phyloP scores from a whole-genome alignment of 2,113 vertebrate species.

The Cryptomyrus ogoouensis region DNA sequence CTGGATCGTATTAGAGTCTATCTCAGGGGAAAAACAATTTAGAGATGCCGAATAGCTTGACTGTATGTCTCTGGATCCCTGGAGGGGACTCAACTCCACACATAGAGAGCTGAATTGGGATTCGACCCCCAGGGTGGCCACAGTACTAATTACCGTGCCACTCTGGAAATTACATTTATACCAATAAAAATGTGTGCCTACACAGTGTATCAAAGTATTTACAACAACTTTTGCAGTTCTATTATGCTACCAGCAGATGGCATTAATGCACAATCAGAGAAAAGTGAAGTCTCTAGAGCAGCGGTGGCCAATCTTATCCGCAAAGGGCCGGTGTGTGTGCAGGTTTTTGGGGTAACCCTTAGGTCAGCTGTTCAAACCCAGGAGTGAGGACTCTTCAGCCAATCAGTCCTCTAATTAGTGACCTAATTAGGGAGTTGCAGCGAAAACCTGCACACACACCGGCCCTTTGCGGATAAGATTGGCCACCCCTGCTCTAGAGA shows the following conservation, averaged over 20 bases:
- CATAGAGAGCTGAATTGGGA: not conserved
- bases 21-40: not conserved
- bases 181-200: not conserved
- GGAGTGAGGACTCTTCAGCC: too few species aligned
- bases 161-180: not conserved
- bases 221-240: not conserved
- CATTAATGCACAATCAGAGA: not conserved
- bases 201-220: not conserved
- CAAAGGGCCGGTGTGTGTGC: too few species aligned
- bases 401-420: too few species aligned
- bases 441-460: too few species aligned
- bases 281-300: not conserved
- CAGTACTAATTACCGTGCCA: not conserved
- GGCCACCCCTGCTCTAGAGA: too few species aligned
- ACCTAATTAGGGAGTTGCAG: too few species aligned
- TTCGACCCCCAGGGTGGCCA: not conserved
- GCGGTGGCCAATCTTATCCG: too few species aligned
- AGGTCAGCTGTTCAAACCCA: too few species aligned
- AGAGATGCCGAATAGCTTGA: not conserved
- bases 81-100: not conserved
- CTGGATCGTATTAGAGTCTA: not conserved
- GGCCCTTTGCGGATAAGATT: too few species aligned
- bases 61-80: not conserved
- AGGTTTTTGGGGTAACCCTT: too few species aligned
- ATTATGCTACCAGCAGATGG: slow-evolving; percentile 2